Conservation (phyloP, 2,888 invertebrate species). For the Nemurella pictetii region DNA sequence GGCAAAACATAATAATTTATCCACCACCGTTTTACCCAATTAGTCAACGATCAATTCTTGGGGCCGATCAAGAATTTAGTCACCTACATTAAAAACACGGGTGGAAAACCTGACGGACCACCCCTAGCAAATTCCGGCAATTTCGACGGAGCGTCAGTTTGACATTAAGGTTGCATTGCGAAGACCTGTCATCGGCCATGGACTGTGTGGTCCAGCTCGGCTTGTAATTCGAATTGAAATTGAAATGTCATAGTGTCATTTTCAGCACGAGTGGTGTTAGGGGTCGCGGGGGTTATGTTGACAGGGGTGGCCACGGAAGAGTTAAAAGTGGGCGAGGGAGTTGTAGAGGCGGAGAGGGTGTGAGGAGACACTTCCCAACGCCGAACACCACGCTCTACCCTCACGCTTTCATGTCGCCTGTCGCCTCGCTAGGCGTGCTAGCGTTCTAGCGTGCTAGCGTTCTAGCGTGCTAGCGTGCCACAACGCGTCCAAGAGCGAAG, state of each 20-base stretch:
- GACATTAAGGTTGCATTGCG: constrained; percentile 28
- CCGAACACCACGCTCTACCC: neutral
- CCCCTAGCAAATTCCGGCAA: neutral
- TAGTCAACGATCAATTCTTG: too few species aligned
- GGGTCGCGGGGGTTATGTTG: neutral
- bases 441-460: too few species aligned
- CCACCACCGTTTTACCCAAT: too few species aligned
- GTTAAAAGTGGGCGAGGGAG: neutral
- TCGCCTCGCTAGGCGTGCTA: too few species aligned
- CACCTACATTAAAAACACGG: too few species aligned
- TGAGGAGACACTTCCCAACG: neutral
- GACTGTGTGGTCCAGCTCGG: constrained; percentile 32
- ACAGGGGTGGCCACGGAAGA: neutral
- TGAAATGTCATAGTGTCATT: constrained; percentile 44
- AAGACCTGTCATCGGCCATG: constrained; percentile 38
- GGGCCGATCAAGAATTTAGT: too few species aligned
- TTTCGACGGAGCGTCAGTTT: neutral
- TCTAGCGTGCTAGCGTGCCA: too few species aligned
- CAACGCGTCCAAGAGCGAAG: too few species aligned
- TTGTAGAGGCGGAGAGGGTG: neutral
- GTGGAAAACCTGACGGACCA: neutral
- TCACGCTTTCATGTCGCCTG: too few species aligned
- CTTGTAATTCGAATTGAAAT: constrained; percentile 41
- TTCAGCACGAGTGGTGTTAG: constrained; percentile 37
- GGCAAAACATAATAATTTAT: too few species aligned